phyloP scores from a whole-genome alignment of 2,888 invertebrate genomes.

The Eupithecia abbreviata region DNA sequence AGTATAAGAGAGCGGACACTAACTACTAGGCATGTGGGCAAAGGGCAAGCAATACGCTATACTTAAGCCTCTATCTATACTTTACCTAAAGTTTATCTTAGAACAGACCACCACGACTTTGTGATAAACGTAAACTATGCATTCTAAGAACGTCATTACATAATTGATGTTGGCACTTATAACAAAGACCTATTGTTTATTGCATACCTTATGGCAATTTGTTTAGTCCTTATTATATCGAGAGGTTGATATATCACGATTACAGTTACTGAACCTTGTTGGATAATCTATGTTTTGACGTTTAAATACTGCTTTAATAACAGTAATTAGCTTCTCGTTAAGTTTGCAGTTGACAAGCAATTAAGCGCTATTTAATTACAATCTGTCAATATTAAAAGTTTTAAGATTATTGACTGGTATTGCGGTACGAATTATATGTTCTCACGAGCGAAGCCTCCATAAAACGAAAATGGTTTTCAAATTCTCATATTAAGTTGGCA shows the following conservation, averaged over 20 bases:
- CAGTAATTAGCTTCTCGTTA: conserved; percentile 58
- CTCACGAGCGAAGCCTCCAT: background rate
- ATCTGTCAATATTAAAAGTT: conserved; percentile 9
- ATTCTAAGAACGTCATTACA: conserved; percentile 35
- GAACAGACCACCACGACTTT: conserved; percentile 28
- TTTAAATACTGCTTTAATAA: conserved; percentile 48
- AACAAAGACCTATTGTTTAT: conserved; percentile 48
- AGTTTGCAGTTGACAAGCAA: conserved; percentile 25
- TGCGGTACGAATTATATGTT: background rate
- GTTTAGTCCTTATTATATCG: conserved; percentile 12
- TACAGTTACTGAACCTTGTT: conserved; percentile 7
- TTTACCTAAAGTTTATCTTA: conserved; percentile 10
- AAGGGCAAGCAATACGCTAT: background rate
- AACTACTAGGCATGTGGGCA: background rate
- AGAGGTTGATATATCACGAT: conserved; percentile 18
- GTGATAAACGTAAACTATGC: conserved; percentile 22
- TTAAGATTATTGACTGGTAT: background rate
- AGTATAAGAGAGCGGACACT: background rate
- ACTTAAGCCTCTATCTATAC: background rate
- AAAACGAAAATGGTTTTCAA: background rate
- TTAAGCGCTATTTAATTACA: conserved; percentile 18
- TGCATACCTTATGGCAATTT: conserved; percentile 24
- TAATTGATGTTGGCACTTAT: conserved; percentile 32
- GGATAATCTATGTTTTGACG: conserved; percentile 1
- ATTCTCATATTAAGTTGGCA: background rate